Conservation (phyloP, 2,797 vertebrate genomes). For the Tapirus indicus region DNA sequence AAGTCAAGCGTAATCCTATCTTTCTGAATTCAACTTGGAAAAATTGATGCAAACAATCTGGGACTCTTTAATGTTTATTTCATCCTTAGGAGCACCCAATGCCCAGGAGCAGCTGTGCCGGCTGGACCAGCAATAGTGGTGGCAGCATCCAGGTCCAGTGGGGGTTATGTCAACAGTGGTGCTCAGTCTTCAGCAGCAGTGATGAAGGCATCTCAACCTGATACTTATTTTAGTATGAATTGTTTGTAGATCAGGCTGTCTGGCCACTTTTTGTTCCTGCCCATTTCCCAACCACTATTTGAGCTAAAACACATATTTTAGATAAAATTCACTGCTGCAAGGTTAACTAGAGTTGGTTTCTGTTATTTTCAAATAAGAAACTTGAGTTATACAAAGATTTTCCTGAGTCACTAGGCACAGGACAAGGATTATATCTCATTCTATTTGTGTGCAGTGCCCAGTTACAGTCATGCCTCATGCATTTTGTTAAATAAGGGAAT, state of each 20-base stretch:
- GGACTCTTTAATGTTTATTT: not conserved
- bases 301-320: not conserved
- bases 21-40: not conserved
- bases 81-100: not conserved
- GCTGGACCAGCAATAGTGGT: not conserved
- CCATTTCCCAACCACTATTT: not conserved
- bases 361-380: not conserved
- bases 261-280: not conserved
- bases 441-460: not conserved
- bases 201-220: not conserved
- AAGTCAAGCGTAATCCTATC: not conserved
- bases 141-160: not conserved
- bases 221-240: not conserved
- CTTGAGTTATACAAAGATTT: not conserved
- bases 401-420: not conserved
- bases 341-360: not conserved
- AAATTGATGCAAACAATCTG: not conserved
- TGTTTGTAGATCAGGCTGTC: not conserved
- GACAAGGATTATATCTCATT: not conserved
- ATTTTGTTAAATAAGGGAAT: not conserved
- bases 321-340: not conserved
- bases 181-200: not conserved
- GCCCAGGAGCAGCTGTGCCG: not conserved
- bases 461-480: not conserved
- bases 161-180: not conserved